Evolutionary conservation across 2,113 vertebrate genomes (phyloP).

Genomic region (Ochotona curzoniae): DNA sequence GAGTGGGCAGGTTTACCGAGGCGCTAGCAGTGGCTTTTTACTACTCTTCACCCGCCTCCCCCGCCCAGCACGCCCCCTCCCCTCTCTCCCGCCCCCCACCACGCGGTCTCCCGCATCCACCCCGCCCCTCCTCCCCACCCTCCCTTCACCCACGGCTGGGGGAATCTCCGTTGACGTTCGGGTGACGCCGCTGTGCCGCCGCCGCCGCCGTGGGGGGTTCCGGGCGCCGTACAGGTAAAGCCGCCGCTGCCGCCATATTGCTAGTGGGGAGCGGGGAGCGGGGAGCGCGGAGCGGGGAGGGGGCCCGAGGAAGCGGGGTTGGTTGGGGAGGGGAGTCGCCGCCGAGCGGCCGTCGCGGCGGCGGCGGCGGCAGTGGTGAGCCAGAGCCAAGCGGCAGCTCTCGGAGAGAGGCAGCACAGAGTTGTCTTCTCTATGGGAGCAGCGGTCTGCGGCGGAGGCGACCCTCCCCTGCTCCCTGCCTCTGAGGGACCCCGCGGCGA

Average conservation of each 20-base stretch:
- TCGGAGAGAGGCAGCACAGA: conserved; percentile 33
- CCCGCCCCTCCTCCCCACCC: background rate
- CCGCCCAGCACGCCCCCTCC: background rate
- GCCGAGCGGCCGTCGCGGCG: conserved; percentile 6
- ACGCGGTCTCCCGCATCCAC: background rate
- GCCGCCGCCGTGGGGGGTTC: background rate
- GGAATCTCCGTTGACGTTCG: conserved; percentile 75
- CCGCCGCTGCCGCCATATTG: conserved; percentile 74
- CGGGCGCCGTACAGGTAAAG: conserved; percentile 71
- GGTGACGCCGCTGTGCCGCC: conserved; percentile 62
- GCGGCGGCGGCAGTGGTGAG: conserved; percentile 2
- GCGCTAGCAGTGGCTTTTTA: conserved; percentile 34
- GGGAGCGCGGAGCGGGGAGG: conserved; percentile 5
- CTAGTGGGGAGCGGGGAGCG: background rate
- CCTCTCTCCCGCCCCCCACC: background rate
- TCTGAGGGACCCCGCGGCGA: background rate
- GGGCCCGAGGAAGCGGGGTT: background rate
- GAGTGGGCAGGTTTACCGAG: conserved; percentile 59
- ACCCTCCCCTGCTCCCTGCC: background rate
- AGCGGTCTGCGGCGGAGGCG: background rate
- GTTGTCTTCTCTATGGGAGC: conserved; percentile 57
- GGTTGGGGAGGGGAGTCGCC: background rate
- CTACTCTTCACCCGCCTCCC: conserved; percentile 45
- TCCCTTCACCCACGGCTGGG: conserved; percentile 10
- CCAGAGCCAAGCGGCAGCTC: conserved; percentile 37